Percentiles rank a stretch among this genome's conserved stretches.
phyloP scores from a whole-genome alignment of 2,113 vertebrate genomes.

The Perccottus glenii region DNA sequence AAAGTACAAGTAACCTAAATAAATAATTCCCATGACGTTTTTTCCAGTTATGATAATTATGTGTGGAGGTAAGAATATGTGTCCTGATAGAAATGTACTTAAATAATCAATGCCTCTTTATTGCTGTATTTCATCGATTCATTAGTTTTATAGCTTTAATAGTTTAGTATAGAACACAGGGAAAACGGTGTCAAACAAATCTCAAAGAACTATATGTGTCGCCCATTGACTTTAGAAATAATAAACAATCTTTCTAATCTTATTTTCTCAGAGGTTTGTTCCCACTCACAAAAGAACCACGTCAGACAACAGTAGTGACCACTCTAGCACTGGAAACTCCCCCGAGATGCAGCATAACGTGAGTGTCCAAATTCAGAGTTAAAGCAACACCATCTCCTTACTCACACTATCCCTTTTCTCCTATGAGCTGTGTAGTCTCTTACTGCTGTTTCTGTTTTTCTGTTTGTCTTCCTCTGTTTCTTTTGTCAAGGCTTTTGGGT shows the following conservation, averaged over 20 bases:
- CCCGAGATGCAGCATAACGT: slow-evolving; percentile 75
- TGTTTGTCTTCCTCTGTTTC: slow-evolving; percentile 40
- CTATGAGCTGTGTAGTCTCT: slow-evolving; percentile 10
- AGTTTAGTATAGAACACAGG: no score
- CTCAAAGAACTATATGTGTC: no score
- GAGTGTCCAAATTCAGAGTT: slow-evolving; percentile 32
- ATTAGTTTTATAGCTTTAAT: no score
- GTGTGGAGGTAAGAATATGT: no score
- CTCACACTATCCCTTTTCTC: neutral
- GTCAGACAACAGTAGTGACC: slow-evolving; percentile 76
- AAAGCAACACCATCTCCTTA: neutral
- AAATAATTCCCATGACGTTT: no score
- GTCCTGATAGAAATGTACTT: no score
- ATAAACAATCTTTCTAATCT: neutral
- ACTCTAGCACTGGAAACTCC: slow-evolving; percentile 73
- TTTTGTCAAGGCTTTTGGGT: slow-evolving; percentile 58
- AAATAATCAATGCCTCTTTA: no score
- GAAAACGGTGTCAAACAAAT: no score
- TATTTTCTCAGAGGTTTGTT: slow-evolving; percentile 62
- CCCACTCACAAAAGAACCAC: slow-evolving; percentile 69
- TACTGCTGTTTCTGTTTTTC: slow-evolving; percentile 30
- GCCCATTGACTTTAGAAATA: no score
- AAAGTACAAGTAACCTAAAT: neutral
- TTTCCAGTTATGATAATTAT: no score
- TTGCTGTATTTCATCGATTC: no score